Evolutionary conservation across 1,140 invertebrate species (phyloP).

Genomic region (Psilanteris sp.): DNA sequence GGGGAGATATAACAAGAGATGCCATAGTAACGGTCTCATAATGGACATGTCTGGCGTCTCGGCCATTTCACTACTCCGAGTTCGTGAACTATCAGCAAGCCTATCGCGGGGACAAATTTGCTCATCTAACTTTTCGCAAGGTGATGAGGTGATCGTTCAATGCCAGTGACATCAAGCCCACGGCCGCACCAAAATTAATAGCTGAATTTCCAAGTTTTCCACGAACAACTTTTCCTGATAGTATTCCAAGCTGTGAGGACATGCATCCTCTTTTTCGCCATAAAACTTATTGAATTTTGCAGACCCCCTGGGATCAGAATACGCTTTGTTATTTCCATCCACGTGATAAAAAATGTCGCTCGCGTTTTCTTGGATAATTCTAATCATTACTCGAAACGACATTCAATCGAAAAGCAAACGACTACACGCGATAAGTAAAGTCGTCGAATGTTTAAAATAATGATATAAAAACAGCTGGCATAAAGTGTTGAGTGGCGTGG

Average conservation of each 20-base stretch:
- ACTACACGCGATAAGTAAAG: no score
- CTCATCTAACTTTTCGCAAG: conserved; percentile 79
- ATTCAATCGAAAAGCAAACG: no score
- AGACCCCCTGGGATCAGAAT: conserved; percentile 5
- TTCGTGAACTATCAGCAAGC: conserved; percentile 76
- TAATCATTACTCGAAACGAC: no score
- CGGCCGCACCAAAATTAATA: conserved; percentile 71
- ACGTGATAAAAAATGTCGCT: neutral
- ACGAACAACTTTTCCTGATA: conserved; percentile 65
- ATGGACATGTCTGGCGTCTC: conserved; percentile 61
- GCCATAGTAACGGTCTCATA: conserved; percentile 63
- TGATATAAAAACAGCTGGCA: no score
- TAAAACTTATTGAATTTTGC: conserved; percentile 48
- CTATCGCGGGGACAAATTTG: conserved; percentile 79
- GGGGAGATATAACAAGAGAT: conserved; percentile 45
- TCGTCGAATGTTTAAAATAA: no score
- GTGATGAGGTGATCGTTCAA: conserved; percentile 79
- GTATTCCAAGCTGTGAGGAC: conserved; percentile 29
- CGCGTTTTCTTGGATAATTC: no score
- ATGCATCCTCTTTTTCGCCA: conserved; percentile 7
- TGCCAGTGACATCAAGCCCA: conserved; percentile 62
- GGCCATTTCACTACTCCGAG: conserved; percentile 63
- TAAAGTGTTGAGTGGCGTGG: no score
- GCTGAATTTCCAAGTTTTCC: conserved; percentile 72
- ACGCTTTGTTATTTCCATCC: conserved; percentile 31